Evolutionary conservation across 2,113 vertebrate genomes (phyloP).

Genomic region (Pterocles orientalis): DNA sequence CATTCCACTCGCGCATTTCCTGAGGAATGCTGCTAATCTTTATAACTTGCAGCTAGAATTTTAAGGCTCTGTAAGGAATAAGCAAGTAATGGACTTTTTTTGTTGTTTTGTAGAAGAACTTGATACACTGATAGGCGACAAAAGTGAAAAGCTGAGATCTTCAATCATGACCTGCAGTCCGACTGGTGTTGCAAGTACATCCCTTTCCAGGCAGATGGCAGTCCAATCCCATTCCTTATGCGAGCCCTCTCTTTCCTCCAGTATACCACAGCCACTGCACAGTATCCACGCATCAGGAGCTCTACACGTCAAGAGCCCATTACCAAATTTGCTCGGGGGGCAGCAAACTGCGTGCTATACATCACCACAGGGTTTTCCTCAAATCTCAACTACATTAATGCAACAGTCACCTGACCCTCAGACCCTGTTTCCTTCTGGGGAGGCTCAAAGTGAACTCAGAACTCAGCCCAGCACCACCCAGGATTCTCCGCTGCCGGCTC

Average conservation of each 20-base stretch:
- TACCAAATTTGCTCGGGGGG: conserved; percentile 64
- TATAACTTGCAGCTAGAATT: not conserved
- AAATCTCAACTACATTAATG: conserved; percentile 73
- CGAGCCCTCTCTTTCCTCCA: conserved; percentile 57
- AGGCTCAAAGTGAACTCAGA: conserved; percentile 69
- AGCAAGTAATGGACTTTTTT: not conserved
- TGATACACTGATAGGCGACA: conserved; percentile 88
- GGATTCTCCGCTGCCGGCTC: conserved; percentile 80
- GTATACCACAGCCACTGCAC: conserved; percentile 52
- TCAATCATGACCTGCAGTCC: conserved; percentile 63
- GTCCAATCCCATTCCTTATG: conserved; percentile 23
- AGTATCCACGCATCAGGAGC: conserved; percentile 46
- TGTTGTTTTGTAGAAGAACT: conserved; percentile 84
- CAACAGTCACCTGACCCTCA: conserved; percentile 68
- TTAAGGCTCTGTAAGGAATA: not conserved
- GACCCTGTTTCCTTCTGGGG: conserved; percentile 62
- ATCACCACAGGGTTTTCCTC: conserved; percentile 72
- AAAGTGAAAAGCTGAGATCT: conserved; percentile 78
- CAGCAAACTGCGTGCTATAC: conserved; percentile 67
- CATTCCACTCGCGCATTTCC: not conserved
- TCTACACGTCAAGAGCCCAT: conserved; percentile 61
- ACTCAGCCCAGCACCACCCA: conserved; percentile 69
- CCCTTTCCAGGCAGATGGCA: conserved; percentile 66
- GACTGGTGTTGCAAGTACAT: conserved; percentile 36
- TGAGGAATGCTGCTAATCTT: not conserved